Base-by-base conservation (phyloP, 2,888 invertebrate species). In the Andrena dorsata region DNA sequence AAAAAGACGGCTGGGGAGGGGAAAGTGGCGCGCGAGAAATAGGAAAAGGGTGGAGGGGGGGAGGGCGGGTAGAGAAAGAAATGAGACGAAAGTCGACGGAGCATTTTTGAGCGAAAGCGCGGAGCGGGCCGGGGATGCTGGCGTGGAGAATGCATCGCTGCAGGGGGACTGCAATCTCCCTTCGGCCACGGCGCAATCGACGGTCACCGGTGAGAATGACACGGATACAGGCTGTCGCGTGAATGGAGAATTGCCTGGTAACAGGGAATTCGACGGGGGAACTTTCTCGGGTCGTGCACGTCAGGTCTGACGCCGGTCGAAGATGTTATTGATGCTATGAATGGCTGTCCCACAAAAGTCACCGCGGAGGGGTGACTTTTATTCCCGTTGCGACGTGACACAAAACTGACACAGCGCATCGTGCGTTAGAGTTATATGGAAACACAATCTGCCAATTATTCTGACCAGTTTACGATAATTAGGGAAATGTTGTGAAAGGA, bases 41-140 rank as follows among this genome's bases (percentile, higher is more conserved):
- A 10, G 23, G 68, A 73, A 73, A 86, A 65, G 65, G 66, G 61
- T 13, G 35, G 35, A 0, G 41, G 41, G 23, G n/a, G 63, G 58
- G 10, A 10, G 49, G 7, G 0, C 23, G 47, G 2, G 7, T 51
- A 20, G 47, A 68, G 69, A 32, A 71, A 83, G 68, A 64, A 74
- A 80, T 75, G 58, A 63, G 58, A 72, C 56, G 51, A 80, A 80
- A 68, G 75, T 80, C 81, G 69, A 23, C 6, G 53, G 49, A 35
- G 51, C 51, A 75, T 79, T 83, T 83, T 83, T 66, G 65, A 76
- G 66, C 30, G 56, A 70, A 65, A 71, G 64, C 68, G 58, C 53
- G 20, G 51, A 65, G 53, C 60, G n/a, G 53, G 28, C 8, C 56
- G 47, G 63, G 47, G 66, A 81, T 51, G 56, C 16, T n/a, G 28